Conservation (phyloP, 2,888 invertebrate genomes). For the Iphiclides podalirius region DNA sequence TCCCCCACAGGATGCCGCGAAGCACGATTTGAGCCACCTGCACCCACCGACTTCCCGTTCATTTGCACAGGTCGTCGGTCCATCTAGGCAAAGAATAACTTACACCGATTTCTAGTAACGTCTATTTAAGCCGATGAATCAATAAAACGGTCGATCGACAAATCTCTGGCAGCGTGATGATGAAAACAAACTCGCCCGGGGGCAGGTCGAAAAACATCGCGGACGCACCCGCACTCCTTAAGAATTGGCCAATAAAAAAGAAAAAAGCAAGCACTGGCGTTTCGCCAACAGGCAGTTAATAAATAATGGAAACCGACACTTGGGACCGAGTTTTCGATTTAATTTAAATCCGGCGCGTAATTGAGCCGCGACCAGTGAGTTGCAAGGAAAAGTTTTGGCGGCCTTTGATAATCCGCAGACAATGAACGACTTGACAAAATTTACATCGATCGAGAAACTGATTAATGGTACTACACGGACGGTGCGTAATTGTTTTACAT, state of each 20-base stretch:
- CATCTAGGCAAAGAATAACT: no score
- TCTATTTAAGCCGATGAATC: no score
- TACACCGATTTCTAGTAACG: no score
- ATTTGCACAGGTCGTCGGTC: no score
- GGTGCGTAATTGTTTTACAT: no score
- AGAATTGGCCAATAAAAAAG: constrained; percentile 16
- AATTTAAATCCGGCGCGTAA: constrained; percentile 18
- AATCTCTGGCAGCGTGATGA: background rate
- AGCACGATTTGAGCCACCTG: no score
- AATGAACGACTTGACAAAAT: no score
- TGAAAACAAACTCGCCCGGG: constrained; percentile 4
- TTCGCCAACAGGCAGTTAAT: constrained; percentile 14
- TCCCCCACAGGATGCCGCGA: no score
- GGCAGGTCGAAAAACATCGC: constrained; percentile 7
- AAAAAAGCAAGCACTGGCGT: constrained; percentile 15
- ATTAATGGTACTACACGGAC: no score
- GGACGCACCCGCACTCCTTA: background rate
- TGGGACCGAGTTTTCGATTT: constrained; percentile 16
- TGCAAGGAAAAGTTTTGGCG: background rate
- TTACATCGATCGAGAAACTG: no score
- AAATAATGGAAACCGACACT: constrained; percentile 19
- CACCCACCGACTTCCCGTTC: no score
- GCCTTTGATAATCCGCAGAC: background rate
- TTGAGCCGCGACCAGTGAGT: constrained; percentile 6
- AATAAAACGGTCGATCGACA: no score